Evolutionary conservation across 2,888 invertebrate species (phyloP).

Genomic region (Halictus quadricinctus): DNA sequence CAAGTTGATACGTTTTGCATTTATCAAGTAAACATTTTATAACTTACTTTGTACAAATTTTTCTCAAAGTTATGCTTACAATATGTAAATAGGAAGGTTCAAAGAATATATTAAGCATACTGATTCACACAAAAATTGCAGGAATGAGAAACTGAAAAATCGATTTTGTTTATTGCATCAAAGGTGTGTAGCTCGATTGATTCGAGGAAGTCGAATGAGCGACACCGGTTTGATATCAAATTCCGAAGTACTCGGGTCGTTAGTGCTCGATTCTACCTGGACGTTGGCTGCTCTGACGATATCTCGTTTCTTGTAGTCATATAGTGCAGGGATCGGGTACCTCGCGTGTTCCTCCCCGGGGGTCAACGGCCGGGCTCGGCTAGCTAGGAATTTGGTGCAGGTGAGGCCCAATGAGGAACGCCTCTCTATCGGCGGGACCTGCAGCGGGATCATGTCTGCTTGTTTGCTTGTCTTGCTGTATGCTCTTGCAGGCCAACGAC

Average conservation of each 20-base stretch:
- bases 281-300: conserved; percentile 34
- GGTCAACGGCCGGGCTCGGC: conserved; percentile 76
- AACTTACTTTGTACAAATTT: too few species aligned
- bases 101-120: too few species aligned
- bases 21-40: too few species aligned
- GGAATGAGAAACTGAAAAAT: neutral
- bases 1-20: too few species aligned
- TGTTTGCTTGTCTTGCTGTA: conserved; percentile 68
- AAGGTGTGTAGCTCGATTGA: neutral
- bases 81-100: too few species aligned
- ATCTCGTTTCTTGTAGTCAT: conserved; percentile 57
- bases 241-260: conserved; percentile 8
- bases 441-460: conserved; percentile 67
- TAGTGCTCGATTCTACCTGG: conserved; percentile 18
- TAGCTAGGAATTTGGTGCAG: conserved; percentile 82
- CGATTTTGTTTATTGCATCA: neutral
- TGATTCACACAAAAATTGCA: too few species aligned
- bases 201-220: neutral
- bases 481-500: conserved; percentile 73
- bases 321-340: conserved; percentile 62
- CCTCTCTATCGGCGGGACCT: conserved; percentile 64
- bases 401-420: conserved; percentile 76
- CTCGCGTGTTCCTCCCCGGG: conserved; percentile 68
- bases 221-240: conserved; percentile 33
- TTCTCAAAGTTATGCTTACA: too few species aligned